Conservation (phyloP, 1,140 invertebrate genomes). For the Hycleus cichorii region DNA sequence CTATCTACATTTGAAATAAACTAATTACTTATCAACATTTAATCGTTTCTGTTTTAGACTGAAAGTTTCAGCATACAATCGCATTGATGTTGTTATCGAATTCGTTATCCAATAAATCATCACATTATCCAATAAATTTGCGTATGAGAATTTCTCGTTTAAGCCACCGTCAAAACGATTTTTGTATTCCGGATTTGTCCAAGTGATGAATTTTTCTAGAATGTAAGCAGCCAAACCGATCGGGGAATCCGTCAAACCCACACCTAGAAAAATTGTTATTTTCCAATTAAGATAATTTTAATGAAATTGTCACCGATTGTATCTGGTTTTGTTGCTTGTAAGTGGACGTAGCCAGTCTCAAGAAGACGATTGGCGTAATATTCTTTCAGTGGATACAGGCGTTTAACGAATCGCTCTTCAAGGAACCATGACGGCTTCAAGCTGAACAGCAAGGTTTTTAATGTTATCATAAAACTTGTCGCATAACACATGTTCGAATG, state of each 20-base stretch:
- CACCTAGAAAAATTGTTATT: conserved; percentile 41
- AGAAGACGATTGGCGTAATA: conserved; percentile 47
- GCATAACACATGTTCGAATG: conserved; percentile 61
- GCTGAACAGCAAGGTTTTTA: conserved; percentile 49
- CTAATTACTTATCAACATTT: conserved; percentile 44
- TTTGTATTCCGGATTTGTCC: conserved; percentile 68
- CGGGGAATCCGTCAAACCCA: conserved; percentile 57
- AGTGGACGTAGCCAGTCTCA: conserved; percentile 74
- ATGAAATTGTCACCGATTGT: conserved; percentile 57
- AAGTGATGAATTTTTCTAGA: conserved; percentile 74
- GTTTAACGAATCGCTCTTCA: conserved; percentile 47
- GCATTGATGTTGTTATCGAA: conserved; percentile 56
- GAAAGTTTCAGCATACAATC: conserved; percentile 59
- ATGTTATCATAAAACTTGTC: conserved; percentile 32
- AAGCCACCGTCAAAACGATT: conserved; percentile 82
- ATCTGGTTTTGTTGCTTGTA: conserved; percentile 88
- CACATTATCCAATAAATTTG: conserved; percentile 64
- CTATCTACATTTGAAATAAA: conserved; percentile 54
- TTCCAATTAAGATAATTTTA: conserved; percentile 32
- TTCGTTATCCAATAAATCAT: conserved; percentile 72
- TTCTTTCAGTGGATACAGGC: conserved; percentile 53
- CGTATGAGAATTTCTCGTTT: conserved; percentile 65
- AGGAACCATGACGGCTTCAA: conserved; percentile 50
- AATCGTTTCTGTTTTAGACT: conserved; percentile 34
- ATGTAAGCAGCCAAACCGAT: conserved; percentile 71